phyloP scores from a whole-genome alignment of 1,140 invertebrate genomes.

The Dendrolimus punctatus region DNA sequence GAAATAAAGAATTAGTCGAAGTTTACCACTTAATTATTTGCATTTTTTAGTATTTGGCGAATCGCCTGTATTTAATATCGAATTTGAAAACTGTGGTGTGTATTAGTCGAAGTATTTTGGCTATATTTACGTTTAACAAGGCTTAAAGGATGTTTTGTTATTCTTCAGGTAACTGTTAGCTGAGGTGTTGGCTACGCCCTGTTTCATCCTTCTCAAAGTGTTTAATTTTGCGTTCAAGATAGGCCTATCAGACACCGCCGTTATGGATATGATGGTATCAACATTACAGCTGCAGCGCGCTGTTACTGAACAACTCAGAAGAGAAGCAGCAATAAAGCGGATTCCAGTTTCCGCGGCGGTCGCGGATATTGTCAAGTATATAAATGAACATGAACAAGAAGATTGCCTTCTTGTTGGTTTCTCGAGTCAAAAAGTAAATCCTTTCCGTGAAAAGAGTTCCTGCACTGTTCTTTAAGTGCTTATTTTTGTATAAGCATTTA shows the following conservation, averaged over 20 bases:
- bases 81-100: no score
- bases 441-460: conserved; percentile 96
- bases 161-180: conserved; percentile 23
- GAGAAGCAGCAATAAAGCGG: conserved; percentile 92
- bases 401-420: conserved; percentile 97
- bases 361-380: conserved; percentile 94
- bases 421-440: conserved; percentile 96
- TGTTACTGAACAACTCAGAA: conserved; percentile 93
- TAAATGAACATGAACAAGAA: conserved; percentile 93
- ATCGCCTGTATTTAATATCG: background rate
- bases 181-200: conserved; percentile 53
- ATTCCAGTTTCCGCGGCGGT: conserved; percentile 91
- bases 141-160: background rate
- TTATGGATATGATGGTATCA: conserved; percentile 93
- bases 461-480: conserved; percentile 85
- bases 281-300: conserved; percentile 93
- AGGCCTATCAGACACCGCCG: conserved; percentile 87
- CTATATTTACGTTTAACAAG: background rate
- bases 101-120: no score
- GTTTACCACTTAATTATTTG: no score
- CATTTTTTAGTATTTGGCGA: background rate
- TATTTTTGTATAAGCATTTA: conserved; percentile 2
- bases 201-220: conserved; percentile 29
- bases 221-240: conserved; percentile 69
- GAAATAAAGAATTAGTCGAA: no score